A percentile compares a stretch with the other conserved stretches of the same genome.
phyloP scores from a whole-genome alignment of 2,113 vertebrate species.

The Penelope pileata region DNA sequence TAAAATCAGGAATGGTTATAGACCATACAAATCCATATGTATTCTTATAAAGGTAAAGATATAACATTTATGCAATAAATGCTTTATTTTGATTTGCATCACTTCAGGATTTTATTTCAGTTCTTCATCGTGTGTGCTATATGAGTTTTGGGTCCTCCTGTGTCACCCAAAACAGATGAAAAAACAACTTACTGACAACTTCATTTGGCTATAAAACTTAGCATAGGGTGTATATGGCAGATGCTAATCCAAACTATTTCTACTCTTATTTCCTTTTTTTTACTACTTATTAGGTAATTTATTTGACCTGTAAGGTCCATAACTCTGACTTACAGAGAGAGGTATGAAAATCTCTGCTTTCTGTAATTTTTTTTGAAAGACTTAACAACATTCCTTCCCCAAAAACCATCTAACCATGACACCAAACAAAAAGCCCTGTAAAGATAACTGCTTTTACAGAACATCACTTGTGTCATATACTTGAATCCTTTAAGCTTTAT shows the following conservation, averaged over 20 bases:
- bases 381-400: neutral
- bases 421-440: neutral
- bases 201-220: neutral
- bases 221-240: rapidly evolving
- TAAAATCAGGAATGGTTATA: neutral
- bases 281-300: neutral
- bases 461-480: neutral
- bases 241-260: neutral
- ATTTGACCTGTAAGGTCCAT: neutral
- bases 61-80: neutral
- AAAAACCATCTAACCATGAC: neutral
- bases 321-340: neutral
- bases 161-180: neutral
- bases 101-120: neutral
- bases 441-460: neutral
- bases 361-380: neutral
- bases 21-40: too few species aligned
- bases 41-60: neutral
- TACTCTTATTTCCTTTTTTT: neutral
- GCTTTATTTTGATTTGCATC: neutral
- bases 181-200: neutral
- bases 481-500: neutral
- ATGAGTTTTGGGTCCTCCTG: neutral
- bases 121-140: neutral
- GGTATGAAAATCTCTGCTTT: neutral